phyloP scores from a whole-genome alignment of 2,113 vertebrate species.

The Seriola rivoliana region DNA sequence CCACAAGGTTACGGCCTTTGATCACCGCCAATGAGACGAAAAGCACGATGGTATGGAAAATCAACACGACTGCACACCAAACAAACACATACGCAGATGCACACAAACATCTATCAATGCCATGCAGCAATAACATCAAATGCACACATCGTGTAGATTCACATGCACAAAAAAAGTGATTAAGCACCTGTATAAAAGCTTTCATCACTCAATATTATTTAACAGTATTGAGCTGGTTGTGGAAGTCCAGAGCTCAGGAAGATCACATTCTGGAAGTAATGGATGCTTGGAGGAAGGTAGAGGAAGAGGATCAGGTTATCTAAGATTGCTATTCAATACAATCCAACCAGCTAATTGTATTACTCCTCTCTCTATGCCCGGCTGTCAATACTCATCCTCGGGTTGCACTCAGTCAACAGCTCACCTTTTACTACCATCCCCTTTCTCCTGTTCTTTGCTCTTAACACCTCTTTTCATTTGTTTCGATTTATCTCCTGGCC shows the following conservation, averaged over 20 bases:
- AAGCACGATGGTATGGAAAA: slow-evolving; percentile 27
- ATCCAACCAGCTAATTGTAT: slow-evolving; percentile 63
- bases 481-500: not conserved
- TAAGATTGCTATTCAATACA: slow-evolving; percentile 72
- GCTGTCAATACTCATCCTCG: slow-evolving; percentile 59
- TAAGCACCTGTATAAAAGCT: slow-evolving; percentile 17
- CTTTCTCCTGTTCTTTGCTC: slow-evolving; percentile 6
- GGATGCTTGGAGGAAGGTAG: slow-evolving; percentile 64
- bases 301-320: slow-evolving; percentile 75
- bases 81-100: slow-evolving; percentile 17
- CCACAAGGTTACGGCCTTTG: slow-evolving; percentile 45
- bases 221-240: slow-evolving; percentile 60
- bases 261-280: slow-evolving; percentile 60
- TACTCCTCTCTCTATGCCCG: slow-evolving; percentile 43
- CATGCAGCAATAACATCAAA: slow-evolving; percentile 3
- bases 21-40: slow-evolving; percentile 60
- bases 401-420: slow-evolving; percentile 26
- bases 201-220: slow-evolving; percentile 44
- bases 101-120: not conserved
- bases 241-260: slow-evolving; percentile 46
- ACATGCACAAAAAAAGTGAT: slow-evolving; percentile 5
- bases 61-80: slow-evolving; percentile 16
- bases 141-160: not conserved
- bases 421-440: not conserved
- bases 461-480: slow-evolving; percentile 31